phyloP scores from a whole-genome alignment of 2,888 invertebrate genomes.

The Eilema caniola region DNA sequence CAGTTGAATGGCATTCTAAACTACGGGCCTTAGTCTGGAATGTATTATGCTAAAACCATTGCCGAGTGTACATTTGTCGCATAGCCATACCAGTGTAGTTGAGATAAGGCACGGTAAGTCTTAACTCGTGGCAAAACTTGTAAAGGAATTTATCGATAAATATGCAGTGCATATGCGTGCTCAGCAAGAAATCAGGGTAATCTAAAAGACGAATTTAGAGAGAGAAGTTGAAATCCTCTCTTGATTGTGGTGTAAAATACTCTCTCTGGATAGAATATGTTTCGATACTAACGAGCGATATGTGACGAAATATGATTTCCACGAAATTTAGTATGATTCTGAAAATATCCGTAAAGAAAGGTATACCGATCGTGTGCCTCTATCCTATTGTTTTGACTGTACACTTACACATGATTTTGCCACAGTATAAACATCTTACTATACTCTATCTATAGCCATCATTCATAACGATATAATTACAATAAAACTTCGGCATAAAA shows the following conservation, averaged over 20 bases:
- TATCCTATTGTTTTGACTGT: background rate
- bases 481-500: too few relatives aligned
- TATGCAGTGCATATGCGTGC: background rate
- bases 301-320: background rate
- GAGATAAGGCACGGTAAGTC: conserved; percentile 1
- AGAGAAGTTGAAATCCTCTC: background rate
- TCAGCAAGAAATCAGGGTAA: background rate
- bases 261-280: background rate
- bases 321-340: background rate
- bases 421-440: too few relatives aligned
- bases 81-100: conserved; percentile 1
- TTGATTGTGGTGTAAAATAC: background rate
- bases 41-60: too few relatives aligned
- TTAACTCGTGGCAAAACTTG: background rate
- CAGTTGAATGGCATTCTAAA: too few relatives aligned
- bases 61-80: background rate
- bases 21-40: too few relatives aligned
- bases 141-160: background rate
- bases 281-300: background rate
- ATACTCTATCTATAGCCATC: too few relatives aligned
- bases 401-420: too few relatives aligned
- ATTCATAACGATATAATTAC: too few relatives aligned
- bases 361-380: background rate
- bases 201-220: background rate
- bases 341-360: background rate